These are phyloP conservation scores for Porites lobata DNA, from an alignment of 92 coral and sea anemone species.

Conservation along the genomic window DNA sequence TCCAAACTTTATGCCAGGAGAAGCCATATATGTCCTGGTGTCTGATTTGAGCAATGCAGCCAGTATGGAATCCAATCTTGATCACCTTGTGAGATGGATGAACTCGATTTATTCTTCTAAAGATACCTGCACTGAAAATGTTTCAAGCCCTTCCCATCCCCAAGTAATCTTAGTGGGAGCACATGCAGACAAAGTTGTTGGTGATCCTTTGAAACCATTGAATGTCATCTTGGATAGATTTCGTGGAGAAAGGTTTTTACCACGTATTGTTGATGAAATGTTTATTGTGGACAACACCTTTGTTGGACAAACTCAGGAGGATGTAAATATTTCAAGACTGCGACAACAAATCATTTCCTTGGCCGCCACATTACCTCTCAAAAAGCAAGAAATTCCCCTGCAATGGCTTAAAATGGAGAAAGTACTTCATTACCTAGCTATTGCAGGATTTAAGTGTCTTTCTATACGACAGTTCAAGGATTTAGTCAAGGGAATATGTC, in stretches of 20 bases:
- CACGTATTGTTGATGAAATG: conserved; percentile 21
- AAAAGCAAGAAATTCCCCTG: conserved; percentile 41
- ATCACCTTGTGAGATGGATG: conserved; percentile 54
- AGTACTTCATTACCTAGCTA: conserved; percentile 19
- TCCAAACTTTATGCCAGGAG: conserved; percentile 44
- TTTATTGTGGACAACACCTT: conserved; percentile 52
- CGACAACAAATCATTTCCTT: conserved; percentile 24
- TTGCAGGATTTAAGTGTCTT: conserved; percentile 22
- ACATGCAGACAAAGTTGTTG: conserved; percentile 46
- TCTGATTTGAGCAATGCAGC: conserved; percentile 35
- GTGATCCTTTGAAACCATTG: conserved; percentile 46
- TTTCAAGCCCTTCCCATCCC: neutral
- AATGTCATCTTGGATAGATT: conserved; percentile 31
- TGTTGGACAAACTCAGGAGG: conserved; percentile 41
- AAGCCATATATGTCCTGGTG: conserved; percentile 39
- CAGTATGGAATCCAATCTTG: conserved; percentile 22
- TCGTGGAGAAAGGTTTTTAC: conserved; percentile 31
- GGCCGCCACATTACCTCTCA: conserved; percentile 39
- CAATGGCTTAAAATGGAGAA: conserved; percentile 58
- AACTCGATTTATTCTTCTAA: conserved; percentile 37
- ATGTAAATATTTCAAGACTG: conserved; percentile 25
- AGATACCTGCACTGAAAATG: neutral
- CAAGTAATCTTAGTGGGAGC: conserved; percentile 55
- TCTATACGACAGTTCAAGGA: conserved; percentile 11
- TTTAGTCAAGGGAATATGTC: conserved; percentile 20